Conservation (phyloP, 2,113 vertebrate species). For the Sapayoa aenigma region DNA sequence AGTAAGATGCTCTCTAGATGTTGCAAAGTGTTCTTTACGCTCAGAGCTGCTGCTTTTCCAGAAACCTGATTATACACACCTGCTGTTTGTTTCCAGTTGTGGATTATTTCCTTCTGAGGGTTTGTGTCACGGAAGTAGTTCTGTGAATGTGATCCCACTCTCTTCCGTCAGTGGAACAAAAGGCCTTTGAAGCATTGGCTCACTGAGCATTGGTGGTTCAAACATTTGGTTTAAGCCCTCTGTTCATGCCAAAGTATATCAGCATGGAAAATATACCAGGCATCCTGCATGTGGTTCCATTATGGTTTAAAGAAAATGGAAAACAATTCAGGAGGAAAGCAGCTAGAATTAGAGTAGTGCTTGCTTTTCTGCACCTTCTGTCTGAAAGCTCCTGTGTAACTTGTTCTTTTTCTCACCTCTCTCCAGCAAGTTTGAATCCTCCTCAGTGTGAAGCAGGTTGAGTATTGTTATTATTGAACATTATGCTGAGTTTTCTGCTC, state of each 20-base stretch:
- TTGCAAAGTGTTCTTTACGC: background rate
- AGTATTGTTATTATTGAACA: background rate
- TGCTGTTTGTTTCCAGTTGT: background rate
- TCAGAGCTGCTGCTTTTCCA: background rate
- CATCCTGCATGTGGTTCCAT: conserved; percentile 6
- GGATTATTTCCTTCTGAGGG: background rate
- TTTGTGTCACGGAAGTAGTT: background rate
- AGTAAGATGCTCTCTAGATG: background rate
- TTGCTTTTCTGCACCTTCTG: background rate
- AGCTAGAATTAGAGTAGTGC: background rate
- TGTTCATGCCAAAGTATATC: background rate
- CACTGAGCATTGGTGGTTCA: background rate
- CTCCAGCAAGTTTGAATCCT: background rate
- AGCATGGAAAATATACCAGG: conserved; percentile 11
- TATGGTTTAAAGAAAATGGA: background rate
- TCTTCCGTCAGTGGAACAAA: conserved; percentile 4
- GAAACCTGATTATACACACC: background rate
- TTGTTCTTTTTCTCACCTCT: background rate
- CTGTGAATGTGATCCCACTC: background rate
- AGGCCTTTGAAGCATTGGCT: background rate
- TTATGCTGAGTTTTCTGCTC: background rate
- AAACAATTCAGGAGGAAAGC: background rate
- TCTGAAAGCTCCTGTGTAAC: background rate
- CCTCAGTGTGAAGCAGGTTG: background rate
- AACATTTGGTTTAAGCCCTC: background rate